phyloP scores from a whole-genome alignment of 2,797 vertebrate genomes.

The Margarornis squamiger region DNA sequence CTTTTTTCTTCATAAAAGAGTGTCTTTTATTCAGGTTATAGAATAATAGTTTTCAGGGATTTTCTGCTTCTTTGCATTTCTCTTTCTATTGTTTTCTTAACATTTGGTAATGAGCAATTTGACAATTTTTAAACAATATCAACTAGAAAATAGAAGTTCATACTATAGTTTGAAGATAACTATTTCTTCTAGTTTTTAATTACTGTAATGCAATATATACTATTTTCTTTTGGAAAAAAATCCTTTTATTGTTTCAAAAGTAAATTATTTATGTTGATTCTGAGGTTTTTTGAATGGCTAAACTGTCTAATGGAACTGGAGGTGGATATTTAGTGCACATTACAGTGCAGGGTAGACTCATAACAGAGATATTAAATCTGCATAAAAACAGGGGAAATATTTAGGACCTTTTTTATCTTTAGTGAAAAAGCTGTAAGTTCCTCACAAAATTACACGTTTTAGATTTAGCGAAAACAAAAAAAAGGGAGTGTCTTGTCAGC shows the following conservation, averaged over 20 bases:
- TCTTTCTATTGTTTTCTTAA: not conserved
- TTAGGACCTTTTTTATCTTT: not conserved
- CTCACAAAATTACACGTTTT: not conserved
- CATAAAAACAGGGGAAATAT: not conserved
- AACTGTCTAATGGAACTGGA: not conserved
- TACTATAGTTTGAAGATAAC: not conserved
- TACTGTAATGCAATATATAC: not conserved
- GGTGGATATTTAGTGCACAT: not conserved
- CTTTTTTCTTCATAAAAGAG: not conserved
- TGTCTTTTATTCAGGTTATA: not conserved
- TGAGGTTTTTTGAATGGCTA: not conserved
- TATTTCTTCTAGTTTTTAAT: not conserved
- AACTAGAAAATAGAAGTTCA: not conserved
- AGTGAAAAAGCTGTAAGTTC: not conserved
- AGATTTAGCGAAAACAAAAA: not conserved
- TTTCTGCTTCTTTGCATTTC: not conserved
- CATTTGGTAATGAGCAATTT: not conserved
- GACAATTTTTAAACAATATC: not conserved
- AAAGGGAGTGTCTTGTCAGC: not conserved
- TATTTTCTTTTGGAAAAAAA: not conserved
- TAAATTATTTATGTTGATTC: not conserved
- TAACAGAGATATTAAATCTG: not conserved
- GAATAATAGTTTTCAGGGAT: not conserved
- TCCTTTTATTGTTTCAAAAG: not conserved
- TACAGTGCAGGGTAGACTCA: not conserved